Percentiles rank a stretch among this genome's conserved stretches.
phyloP scores from a whole-genome alignment of 2,888 invertebrate genomes.

The Elegia similella region DNA sequence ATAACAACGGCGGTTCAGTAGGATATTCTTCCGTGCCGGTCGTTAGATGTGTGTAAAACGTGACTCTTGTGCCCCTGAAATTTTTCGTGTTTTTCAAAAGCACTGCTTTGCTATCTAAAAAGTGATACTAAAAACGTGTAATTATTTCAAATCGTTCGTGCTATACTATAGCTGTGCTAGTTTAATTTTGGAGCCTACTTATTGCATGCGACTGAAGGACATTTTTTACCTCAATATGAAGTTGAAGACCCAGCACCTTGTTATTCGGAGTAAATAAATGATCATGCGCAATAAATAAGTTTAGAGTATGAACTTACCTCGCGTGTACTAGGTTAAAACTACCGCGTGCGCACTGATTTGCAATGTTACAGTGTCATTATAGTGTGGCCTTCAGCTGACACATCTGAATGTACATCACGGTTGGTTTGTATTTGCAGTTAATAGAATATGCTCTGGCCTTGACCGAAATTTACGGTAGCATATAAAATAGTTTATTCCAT shows the following conservation, averaged over 20 bases:
- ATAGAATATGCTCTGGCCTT: slow-evolving; percentile 47
- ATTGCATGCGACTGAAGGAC: slow-evolving; percentile 50
- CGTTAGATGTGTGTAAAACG: slow-evolving; percentile 67
- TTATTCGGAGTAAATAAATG: slow-evolving; percentile 44
- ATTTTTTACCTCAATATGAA: slow-evolving; percentile 60
- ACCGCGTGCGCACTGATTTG: slow-evolving; percentile 55
- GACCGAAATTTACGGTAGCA: slow-evolving; percentile 33
- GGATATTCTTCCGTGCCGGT: slow-evolving; percentile 39
- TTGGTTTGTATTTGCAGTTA: slow-evolving; percentile 27
- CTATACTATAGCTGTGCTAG: slow-evolving; percentile 49
- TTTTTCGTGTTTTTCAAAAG: slow-evolving; percentile 56
- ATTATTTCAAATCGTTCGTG: slow-evolving; percentile 34
- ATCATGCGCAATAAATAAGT: slow-evolving; percentile 54
- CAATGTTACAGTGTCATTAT: slow-evolving; percentile 55
- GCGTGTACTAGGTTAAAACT: slow-evolving; percentile 53
- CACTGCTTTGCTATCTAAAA: slow-evolving; percentile 43
- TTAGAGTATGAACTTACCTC: slow-evolving; percentile 65
- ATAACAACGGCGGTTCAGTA: slow-evolving; percentile 59
- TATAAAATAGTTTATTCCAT: neutral
- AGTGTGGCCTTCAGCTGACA: slow-evolving; percentile 54
- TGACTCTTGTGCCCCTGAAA: slow-evolving; percentile 62
- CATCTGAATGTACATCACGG: slow-evolving; percentile 49
- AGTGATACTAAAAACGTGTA: slow-evolving; percentile 56
- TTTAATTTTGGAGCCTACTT: slow-evolving; percentile 76
- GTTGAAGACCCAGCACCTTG: slow-evolving; percentile 64